Evolutionary conservation across 2,797 vertebrate genomes (phyloP), one percentile per base, ranked within the genome.

Genomic region (Apogon hyalosoma): DNA sequence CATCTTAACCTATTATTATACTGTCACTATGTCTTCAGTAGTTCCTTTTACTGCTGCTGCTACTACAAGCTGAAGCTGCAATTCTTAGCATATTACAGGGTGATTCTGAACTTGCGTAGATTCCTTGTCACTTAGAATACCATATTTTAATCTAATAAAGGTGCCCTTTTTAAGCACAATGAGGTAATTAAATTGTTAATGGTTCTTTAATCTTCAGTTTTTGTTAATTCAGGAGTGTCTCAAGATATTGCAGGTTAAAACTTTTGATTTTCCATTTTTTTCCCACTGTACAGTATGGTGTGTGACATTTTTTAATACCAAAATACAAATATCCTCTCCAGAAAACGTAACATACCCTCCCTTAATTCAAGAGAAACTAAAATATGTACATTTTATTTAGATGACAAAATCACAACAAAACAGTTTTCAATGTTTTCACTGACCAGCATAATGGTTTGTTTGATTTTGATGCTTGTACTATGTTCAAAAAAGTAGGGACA

Each of bases 1-100:
- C 42, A 69, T 77, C 24, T 33, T 51, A 31, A 41, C 28, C 14
- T 36, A 6, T 28, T 57, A 38, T 52, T 21, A 38, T 28, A 6
- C 62, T 1, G 16, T 59, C 11, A 24, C n/a, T 13, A 28, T 6
- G 5, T 4, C 12, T 13, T n/a, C 3, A 33, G 39, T 16, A 52
- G 11, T 71, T 47, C 19, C 15, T 10, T 18, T 18, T 18, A 47
- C 18, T 19, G 3, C 11, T 18, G 33, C 33, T 18, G 33, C 33
- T 36, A 36, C 7, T 36, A 36, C 9, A 9, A 36, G 33, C 33
- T 36, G 33, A 36, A 10, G 33, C 24, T 28, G 24, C 24, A 15
- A 16, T 38, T 55, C 6, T 39, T n/a, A 43, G 6, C 8, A 24
- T 21, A 56, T 21, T 59, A 33, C 11, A 4, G 65, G 3, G n/a